phyloP scores from a whole-genome alignment of 2,797 vertebrate species.

The Coracias cyanogaster region DNA sequence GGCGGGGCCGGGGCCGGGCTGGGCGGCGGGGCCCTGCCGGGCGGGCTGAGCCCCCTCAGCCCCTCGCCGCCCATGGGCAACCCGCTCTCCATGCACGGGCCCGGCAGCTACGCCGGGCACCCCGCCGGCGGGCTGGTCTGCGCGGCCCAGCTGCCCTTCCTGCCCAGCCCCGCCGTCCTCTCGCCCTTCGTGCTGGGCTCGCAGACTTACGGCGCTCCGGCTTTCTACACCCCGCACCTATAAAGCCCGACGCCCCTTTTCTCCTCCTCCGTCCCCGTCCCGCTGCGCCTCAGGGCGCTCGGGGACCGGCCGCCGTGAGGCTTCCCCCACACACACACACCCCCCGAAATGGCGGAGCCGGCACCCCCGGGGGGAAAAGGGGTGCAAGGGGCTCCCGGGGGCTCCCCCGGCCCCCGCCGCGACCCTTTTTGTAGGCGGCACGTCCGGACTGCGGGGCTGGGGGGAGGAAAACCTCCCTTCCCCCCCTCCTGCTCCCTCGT shows the following conservation, averaged over 20 bases:
- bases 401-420: not conserved
- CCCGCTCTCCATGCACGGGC: slow-evolving; percentile 90
- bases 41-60: slow-evolving; percentile 90
- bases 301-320: not conserved
- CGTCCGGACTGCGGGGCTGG: not conserved
- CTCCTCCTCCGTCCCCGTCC: not conserved
- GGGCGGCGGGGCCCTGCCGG: slow-evolving; percentile 74
- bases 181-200: slow-evolving; percentile 96
- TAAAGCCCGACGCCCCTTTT: slow-evolving; percentile 68
- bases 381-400: not conserved
- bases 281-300: not conserved
- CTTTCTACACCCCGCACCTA: slow-evolving; percentile 96
- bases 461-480: not conserved
- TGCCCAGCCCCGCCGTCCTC: slow-evolving; percentile 92
- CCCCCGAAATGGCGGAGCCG: not conserved
- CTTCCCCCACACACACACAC: not conserved
- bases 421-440: not conserved
- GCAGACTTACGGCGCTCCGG: slow-evolving; percentile 92
- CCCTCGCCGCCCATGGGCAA: slow-evolving; percentile 91
- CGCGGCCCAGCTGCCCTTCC: slow-evolving; percentile 92
- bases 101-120: slow-evolving; percentile 86
- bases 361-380: not conserved
- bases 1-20: slow-evolving; percentile 56
- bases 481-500: not conserved
- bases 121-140: slow-evolving; percentile 89